Conservation (phyloP, 1,140 invertebrate genomes). For the Medauroidea extradentata region DNA sequence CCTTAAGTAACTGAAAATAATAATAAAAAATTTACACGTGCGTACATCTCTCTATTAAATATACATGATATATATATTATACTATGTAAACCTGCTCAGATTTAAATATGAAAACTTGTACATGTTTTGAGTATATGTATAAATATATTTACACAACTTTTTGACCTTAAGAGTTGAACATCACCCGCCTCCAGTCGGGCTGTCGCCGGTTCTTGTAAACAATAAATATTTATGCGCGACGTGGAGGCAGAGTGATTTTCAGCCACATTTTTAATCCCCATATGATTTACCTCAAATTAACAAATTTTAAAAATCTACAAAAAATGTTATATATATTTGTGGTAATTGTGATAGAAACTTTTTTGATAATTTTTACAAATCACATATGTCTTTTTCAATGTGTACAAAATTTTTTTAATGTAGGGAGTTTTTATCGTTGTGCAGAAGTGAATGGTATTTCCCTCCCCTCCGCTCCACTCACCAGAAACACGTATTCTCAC, state of each 20-base stretch:
- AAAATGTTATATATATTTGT: constrained; percentile 44
- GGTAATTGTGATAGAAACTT: constrained; percentile 51
- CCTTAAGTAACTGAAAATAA: constrained; percentile 40
- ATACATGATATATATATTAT: constrained; percentile 10
- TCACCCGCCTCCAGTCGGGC: constrained; percentile 2
- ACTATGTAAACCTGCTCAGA: constrained; percentile 19
- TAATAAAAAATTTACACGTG: constrained; percentile 13
- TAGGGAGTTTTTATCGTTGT: constrained; percentile 8
- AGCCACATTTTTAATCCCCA: constrained; percentile 14
- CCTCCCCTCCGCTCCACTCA: constrained; percentile 10
- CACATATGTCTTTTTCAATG: constrained; percentile 48
- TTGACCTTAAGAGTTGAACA: constrained; percentile 40
- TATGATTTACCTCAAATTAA: constrained; percentile 20
- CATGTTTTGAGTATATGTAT: constrained; percentile 24
- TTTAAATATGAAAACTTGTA: constrained; percentile 16
- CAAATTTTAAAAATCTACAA: constrained; percentile 27
- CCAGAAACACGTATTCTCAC: constrained; percentile 8
- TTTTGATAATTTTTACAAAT: constrained; percentile 55
- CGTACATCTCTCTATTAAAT: constrained; percentile 12
- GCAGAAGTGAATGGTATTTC: not conserved
- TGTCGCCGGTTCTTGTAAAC: not conserved
- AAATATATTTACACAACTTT: constrained; percentile 54
- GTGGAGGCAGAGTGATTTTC: constrained; percentile 3
- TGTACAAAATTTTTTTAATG: constrained; percentile 33
- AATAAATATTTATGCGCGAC: not conserved